Evolutionary conservation across 2,113 vertebrate species (phyloP).

Genomic region (Perognathus longimembris): DNA sequence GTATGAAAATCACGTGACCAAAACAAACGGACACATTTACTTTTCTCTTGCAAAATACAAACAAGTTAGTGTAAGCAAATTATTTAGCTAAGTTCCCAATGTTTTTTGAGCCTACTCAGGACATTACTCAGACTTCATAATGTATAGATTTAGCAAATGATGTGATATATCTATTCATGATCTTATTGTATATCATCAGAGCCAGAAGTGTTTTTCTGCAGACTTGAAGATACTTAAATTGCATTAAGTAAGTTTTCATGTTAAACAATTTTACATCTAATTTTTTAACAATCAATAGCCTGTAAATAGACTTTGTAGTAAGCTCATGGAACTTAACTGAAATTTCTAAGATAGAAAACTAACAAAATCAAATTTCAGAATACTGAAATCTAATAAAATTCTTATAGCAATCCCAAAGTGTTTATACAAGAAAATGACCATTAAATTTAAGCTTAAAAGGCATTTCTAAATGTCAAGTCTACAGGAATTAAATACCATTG

Average conservation of each 20-base stretch:
- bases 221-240: conserved; percentile 10
- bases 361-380: neutral
- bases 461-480: neutral
- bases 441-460: conserved; percentile 7
- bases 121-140: neutral
- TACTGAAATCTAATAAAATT: neutral
- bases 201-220: conserved; percentile 6
- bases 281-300: conserved; percentile 16
- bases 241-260: neutral
- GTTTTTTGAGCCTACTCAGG: neutral
- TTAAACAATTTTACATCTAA: conserved; percentile 25
- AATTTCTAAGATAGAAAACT: neutral
- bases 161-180: neutral
- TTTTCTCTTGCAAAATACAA: neutral
- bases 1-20: neutral
- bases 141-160: neutral
- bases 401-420: neutral
- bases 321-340: neutral
- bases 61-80: neutral
- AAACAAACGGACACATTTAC: neutral
- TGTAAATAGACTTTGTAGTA: neutral
- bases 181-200: neutral
- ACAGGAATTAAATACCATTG: neutral
- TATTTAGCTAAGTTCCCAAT: neutral
- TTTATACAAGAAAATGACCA: neutral